Conservation (phyloP, 2,797 vertebrate species). For the Tiaroga cobitis region DNA sequence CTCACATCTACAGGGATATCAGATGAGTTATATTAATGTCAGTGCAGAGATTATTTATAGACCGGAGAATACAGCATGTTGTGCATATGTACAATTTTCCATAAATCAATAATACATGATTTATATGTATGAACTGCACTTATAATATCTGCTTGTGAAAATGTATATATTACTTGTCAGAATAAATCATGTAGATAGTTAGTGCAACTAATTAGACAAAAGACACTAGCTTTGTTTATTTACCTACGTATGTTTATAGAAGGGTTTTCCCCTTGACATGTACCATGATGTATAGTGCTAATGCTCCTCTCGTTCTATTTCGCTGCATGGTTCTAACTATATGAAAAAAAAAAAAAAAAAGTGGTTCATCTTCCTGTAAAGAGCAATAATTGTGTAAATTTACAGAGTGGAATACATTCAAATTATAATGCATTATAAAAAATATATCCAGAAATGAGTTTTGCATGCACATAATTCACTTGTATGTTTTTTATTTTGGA, state of each 20-base stretch:
- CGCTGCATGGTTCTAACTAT: neutral
- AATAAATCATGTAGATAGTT: neutral
- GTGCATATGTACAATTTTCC: constrained; percentile 12
- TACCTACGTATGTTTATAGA: neutral
- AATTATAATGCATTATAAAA: neutral
- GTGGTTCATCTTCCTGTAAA: neutral
- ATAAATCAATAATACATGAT: constrained; percentile 22
- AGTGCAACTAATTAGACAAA: neutral
- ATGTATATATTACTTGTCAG: neutral
- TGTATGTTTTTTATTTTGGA: neutral
- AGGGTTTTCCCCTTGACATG: too few relatives aligned
- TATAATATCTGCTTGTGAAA: neutral
- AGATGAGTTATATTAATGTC: constrained; percentile 34
- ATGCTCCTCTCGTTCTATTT: neutral
- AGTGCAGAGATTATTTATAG: neutral
- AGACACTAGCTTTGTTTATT: neutral
- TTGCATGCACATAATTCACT: neutral
- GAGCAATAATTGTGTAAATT: neutral
- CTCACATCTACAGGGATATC: constrained; percentile 38
- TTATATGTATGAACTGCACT: neutral
- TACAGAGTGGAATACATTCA: neutral
- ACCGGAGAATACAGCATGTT: constrained; percentile 9
- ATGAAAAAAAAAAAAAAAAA: neutral
- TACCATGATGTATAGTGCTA: too few relatives aligned
- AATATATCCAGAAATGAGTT: too few relatives aligned